A percentile compares a stretch with the other conserved stretches of the same genome.
Evolutionary conservation across 2,888 invertebrate species (phyloP).

Genomic region (Drepanosiphum platanoidis): DNA sequence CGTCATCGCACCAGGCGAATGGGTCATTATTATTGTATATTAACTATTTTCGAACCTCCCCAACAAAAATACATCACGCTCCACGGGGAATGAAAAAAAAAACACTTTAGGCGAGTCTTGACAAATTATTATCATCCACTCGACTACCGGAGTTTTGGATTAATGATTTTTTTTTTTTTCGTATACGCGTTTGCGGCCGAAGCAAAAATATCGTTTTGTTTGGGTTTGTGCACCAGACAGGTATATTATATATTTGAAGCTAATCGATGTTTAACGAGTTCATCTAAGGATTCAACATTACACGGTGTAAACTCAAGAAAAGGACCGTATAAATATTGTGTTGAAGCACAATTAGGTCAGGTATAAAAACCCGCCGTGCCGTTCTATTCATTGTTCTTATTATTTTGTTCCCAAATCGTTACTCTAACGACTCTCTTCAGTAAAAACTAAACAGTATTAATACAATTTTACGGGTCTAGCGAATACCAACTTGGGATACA

Average conservation of each 20-base stretch:
- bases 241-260: conserved; percentile 25
- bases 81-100: conserved; percentile 12
- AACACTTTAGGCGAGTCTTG: conserved; percentile 42
- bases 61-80: conserved; percentile 51
- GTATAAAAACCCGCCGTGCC: conserved; percentile 15
- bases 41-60: conserved; percentile 38
- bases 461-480: too few relatives aligned
- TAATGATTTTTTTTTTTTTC: conserved; percentile 53
- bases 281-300: conserved; percentile 52
- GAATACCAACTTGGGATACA: too few relatives aligned
- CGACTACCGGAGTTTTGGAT: conserved; percentile 61
- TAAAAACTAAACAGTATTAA: background rate
- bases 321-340: conserved; percentile 49
- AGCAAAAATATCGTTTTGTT: conserved; percentile 54
- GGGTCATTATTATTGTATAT: conserved; percentile 19
- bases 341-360: conserved; percentile 42
- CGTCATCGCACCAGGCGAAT: background rate
- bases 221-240: conserved; percentile 54
- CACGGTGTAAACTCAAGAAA: conserved; percentile 23
- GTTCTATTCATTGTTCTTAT: conserved; percentile 18
- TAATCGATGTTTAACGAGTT: conserved; percentile 62
- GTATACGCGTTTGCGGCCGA: background rate
- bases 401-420: background rate
- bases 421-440: background rate
- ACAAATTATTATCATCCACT: conserved; percentile 61